Percentiles rank a stretch among this genome's conserved stretches.
Evolutionary conservation across 2,113 vertebrate species (phyloP).

Genomic region (Bufo bufo): DNA sequence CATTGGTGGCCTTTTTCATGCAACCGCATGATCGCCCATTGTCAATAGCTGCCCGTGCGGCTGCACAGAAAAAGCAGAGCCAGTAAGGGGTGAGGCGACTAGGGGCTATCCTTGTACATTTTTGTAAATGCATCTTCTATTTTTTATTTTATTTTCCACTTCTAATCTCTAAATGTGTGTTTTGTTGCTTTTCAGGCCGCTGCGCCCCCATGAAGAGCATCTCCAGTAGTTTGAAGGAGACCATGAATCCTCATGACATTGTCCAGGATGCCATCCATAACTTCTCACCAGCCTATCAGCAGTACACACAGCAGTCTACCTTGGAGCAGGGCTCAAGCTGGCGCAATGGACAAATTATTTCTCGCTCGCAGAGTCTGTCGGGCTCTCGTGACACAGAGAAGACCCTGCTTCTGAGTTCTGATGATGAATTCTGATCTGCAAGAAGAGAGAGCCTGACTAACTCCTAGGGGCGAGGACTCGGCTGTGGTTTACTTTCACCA

Average conservation of each 20-base stretch:
- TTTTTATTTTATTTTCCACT: too few species aligned
- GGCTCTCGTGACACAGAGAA: constrained; percentile 87
- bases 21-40: too few species aligned
- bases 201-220: constrained; percentile 96
- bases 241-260: constrained; percentile 90
- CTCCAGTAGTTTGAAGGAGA: constrained; percentile 91
- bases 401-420: constrained; percentile 91
- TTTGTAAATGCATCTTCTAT: too few species aligned
- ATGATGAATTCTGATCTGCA: constrained; percentile 87
- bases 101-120: too few species aligned
- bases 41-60: too few species aligned
- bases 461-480: neutral
- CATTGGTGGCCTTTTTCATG: too few species aligned
- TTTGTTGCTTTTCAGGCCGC: constrained; percentile 75
- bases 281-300: constrained; percentile 87
- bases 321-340: constrained; percentile 72
- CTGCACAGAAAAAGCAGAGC: too few species aligned
- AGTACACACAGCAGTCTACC: constrained; percentile 89
- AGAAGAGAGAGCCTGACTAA: neutral
- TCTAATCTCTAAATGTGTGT: neutral
- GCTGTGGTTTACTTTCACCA: neutral
- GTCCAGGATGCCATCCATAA: constrained; percentile 94
- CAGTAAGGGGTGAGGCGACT: too few species aligned
- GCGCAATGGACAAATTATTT: constrained; percentile 70
- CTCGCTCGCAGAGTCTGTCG: constrained; percentile 84